Percentiles rank a stretch among this genome's conserved stretches.
phyloP scores from a whole-genome alignment of 1,140 invertebrate genomes.

The Cyrtorhinus lividipennis region DNA sequence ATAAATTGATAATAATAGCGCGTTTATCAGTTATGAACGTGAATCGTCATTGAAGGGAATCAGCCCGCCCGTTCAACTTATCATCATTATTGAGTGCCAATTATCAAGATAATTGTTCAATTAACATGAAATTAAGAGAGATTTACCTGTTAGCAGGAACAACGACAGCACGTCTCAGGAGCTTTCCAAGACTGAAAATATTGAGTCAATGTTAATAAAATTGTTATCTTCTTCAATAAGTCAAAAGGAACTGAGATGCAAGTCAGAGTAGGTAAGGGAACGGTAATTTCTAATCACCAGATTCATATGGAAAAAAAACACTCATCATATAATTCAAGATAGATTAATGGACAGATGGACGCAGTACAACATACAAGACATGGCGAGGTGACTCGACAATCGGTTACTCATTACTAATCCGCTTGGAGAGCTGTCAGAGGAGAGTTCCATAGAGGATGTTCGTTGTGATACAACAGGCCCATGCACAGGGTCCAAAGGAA shows the following conservation, averaged over 20 bases:
- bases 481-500: no score
- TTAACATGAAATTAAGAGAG: not conserved
- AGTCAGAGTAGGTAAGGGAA: not conserved
- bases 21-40: not conserved
- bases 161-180: no score
- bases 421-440: no score
- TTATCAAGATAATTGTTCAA: not conserved
- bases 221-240: not conserved
- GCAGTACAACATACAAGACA: not conserved
- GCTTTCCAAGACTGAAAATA: not conserved
- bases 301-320: no score
- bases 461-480: no score
- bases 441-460: no score
- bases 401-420: no score
- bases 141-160: not conserved
- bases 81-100: not conserved
- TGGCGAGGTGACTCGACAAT: not conserved
- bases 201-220: not conserved
- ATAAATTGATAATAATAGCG: not conserved
- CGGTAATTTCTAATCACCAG: no score
- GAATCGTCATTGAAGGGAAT: not conserved
- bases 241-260: no score
- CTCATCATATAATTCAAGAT: not conserved
- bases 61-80: constrained; percentile 1
- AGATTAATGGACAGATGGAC: not conserved